phyloP scores from a whole-genome alignment of 2,888 invertebrate genomes.

The Polydrusus cervinus region DNA sequence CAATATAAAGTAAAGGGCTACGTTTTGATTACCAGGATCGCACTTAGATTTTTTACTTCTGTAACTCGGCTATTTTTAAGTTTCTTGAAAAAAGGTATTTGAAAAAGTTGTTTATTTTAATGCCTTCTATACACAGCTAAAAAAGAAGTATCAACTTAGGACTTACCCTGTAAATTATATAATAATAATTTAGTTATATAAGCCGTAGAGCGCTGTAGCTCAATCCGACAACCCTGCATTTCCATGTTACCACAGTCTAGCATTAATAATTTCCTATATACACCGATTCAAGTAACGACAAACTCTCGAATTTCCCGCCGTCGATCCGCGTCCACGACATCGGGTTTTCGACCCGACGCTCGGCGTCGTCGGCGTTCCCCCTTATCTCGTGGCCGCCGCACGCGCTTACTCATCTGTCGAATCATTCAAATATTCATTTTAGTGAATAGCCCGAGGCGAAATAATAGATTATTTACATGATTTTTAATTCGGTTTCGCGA shows the following conservation, averaged over 20 bases:
- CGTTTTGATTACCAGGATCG: no score
- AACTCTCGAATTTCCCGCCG: constrained; percentile 36
- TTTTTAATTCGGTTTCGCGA: constrained; percentile 14
- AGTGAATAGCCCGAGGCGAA: constrained; percentile 46
- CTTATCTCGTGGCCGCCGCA: constrained; percentile 57
- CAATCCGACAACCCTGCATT: constrained; percentile 28
- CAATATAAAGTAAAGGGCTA: no score
- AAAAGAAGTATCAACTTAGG: no score
- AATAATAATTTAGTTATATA: no score
- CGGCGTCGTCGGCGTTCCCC: constrained; percentile 57
- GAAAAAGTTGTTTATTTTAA: no score
- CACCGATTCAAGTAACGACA: constrained; percentile 41
- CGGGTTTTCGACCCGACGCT: constrained; percentile 56
- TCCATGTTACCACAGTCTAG: constrained; percentile 30
- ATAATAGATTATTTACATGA: constrained; percentile 28
- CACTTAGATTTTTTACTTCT: no score
- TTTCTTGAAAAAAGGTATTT: no score
- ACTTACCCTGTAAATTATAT: no score
- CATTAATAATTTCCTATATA: constrained; percentile 9
- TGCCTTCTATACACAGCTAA: no score
- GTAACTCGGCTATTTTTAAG: no score
- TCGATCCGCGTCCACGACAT: constrained; percentile 26
- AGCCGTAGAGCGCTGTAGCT: background rate
- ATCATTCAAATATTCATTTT: constrained; percentile 63
- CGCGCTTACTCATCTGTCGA: constrained; percentile 67